A percentile compares a stretch with the other conserved stretches of the same genome.
Evolutionary conservation across 2,797 vertebrate species (phyloP).

Genomic region (Malurus leucopterus): DNA sequence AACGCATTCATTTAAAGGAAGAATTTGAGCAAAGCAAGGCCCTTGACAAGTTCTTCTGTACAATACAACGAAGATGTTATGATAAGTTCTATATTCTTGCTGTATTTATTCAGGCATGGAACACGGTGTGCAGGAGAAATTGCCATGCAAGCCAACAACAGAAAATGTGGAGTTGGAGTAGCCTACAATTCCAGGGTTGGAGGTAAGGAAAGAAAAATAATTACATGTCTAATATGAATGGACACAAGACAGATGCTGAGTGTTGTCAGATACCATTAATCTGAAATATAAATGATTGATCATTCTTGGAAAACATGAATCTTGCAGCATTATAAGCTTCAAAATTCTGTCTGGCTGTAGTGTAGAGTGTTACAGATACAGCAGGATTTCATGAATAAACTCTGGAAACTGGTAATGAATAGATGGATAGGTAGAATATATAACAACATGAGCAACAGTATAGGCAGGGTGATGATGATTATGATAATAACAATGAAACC

Average conservation of each 20-base stretch:
- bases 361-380: not conserved
- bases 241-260: not conserved
- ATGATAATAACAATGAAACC: not conserved
- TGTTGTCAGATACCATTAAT: not conserved
- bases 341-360: not conserved
- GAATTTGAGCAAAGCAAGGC: not conserved
- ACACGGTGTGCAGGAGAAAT: constrained; percentile 97
- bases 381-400: not conserved
- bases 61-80: not conserved
- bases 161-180: constrained; percentile 94
- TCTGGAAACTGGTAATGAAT: not conserved
- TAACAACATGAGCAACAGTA: not conserved
- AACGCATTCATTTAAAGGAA: not conserved
- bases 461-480: not conserved
- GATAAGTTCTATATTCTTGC: not conserved
- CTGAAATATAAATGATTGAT: not conserved
- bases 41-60: not conserved
- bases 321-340: not conserved
- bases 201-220: constrained; percentile 75
- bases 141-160: constrained; percentile 96
- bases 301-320: not conserved
- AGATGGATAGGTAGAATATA: not conserved
- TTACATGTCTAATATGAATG: not conserved
- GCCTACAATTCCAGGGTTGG: constrained; percentile 95
- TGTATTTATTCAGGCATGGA: constrained; percentile 81